phyloP scores from a whole-genome alignment of 2,113 vertebrate species.

The Prunella fulvescens region DNA sequence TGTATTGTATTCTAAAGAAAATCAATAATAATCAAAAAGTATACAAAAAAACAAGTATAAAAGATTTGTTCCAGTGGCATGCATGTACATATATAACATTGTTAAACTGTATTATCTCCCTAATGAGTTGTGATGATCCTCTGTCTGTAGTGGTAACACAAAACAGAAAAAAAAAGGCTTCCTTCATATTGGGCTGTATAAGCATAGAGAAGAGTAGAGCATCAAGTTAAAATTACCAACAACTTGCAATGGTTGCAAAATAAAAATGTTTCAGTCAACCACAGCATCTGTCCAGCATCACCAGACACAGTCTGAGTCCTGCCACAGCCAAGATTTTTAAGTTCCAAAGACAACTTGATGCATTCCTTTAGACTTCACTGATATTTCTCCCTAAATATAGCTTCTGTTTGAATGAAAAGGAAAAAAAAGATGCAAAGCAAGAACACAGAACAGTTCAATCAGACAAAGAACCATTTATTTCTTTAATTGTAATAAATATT shows the following conservation, averaged over 20 bases:
- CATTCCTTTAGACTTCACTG: not conserved
- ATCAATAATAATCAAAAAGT: conserved; percentile 1
- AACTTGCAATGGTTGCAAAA: not conserved
- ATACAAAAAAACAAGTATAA: not conserved
- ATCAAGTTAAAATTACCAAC: not conserved
- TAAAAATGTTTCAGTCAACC: not conserved
- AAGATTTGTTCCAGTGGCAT: not conserved
- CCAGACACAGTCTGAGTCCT: not conserved
- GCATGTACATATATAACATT: not conserved
- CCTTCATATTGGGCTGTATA: not conserved
- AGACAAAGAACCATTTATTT: not conserved
- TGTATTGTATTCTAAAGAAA: not conserved
- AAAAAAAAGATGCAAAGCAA: not conserved
- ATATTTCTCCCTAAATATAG: not conserved
- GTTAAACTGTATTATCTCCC: not conserved
- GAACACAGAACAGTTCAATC: not conserved
- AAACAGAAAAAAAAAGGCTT: not conserved
- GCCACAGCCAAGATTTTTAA: not conserved
- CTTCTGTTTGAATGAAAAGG: not conserved
- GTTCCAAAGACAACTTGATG: not conserved
- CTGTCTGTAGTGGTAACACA: not conserved
- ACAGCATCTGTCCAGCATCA: not conserved
- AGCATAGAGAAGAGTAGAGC: not conserved
- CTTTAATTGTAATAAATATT: not conserved
- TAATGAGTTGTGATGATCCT: not conserved